Conservation (phyloP, 2,888 invertebrate species). For the Drosophila recens region DNA sequence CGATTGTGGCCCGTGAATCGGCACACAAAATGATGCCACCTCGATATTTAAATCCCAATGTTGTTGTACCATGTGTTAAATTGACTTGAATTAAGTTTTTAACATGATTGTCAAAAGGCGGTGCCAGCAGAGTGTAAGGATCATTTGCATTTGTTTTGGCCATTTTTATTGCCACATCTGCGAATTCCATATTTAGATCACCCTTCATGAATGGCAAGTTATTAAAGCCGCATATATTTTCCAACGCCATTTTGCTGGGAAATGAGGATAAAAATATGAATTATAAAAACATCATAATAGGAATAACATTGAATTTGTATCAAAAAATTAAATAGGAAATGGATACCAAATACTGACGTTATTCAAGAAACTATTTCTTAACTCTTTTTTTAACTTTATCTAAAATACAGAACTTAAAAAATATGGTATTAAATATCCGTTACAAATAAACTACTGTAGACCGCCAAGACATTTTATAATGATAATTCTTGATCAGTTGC, state of each 20-base stretch:
- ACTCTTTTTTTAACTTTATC: no score
- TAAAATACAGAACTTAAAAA: no score
- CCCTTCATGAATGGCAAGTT: conserved; percentile 1
- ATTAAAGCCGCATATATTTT: conserved; percentile 1
- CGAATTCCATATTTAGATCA: not conserved
- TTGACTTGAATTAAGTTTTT: not conserved
- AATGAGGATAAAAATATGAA: no score
- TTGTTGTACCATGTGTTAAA: conserved; percentile 95
- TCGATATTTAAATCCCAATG: conserved; percentile 96
- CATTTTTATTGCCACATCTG: not conserved
- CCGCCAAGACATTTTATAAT: no score
- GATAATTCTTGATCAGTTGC: no score
- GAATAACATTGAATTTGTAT: no score
- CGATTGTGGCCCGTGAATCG: conserved; percentile 98
- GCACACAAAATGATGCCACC: conserved; percentile 98
- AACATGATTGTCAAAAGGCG: not conserved
- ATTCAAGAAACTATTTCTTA: no score
- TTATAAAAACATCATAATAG: no score
- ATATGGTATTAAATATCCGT: no score
- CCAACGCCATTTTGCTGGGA: conserved; percentile 8
- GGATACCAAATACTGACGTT: no score
- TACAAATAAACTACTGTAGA: no score
- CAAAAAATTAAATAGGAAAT: no score
- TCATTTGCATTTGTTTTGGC: not conserved
- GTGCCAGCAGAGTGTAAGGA: not conserved